Conservation (phyloP, 53 echinoderm and acorn worm genomes). For the Paracentrotus lividus region DNA sequence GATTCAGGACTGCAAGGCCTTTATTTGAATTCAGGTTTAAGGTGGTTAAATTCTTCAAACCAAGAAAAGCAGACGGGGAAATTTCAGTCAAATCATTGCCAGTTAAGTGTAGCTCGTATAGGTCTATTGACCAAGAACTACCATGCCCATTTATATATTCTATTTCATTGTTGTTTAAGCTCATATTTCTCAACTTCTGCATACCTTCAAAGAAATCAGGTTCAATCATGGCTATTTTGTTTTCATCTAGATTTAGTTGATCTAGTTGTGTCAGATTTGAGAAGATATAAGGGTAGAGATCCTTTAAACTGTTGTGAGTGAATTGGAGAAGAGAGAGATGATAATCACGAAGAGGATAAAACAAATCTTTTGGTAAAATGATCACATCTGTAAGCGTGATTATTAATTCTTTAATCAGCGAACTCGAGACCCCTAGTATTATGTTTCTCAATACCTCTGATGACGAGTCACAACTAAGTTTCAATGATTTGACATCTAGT, state of each 20-base stretch:
- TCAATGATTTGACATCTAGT: too few species aligned
- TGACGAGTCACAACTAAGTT: background rate
- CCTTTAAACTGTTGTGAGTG: background rate
- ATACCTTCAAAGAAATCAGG: constrained; percentile 16
- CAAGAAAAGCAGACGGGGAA: background rate
- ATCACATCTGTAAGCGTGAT: background rate
- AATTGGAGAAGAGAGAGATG: background rate
- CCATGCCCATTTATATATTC: background rate
- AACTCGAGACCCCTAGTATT: background rate
- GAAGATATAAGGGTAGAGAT: background rate
- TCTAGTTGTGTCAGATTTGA: background rate
- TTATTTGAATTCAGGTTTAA: background rate
- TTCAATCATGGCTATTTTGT: background rate
- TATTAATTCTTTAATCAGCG: background rate
- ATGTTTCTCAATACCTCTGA: background rate
- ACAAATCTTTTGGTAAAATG: background rate
- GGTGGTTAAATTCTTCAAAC: background rate
- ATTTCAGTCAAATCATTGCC: background rate
- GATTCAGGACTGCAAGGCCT: background rate
- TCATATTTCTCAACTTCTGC: background rate
- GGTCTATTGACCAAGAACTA: background rate
- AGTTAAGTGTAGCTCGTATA: background rate
- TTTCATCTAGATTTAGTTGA: background rate
- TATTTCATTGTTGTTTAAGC: background rate
- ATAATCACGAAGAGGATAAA: background rate